Evolutionary conservation across 2,888 invertebrate species (phyloP).

Genomic region (Myopa testacea): DNA sequence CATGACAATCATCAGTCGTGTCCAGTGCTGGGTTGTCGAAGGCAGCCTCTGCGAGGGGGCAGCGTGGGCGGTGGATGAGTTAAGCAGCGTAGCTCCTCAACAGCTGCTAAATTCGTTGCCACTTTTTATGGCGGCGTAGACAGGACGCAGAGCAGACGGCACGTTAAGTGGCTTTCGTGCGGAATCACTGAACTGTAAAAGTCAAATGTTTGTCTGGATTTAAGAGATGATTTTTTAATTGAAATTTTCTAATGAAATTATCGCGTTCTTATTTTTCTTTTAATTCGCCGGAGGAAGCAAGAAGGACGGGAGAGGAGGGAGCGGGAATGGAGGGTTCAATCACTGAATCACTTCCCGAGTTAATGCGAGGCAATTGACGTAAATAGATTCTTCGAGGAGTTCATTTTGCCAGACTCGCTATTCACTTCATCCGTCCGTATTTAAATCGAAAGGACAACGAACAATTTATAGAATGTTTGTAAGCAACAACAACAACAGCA

Average conservation of each 20-base stretch:
- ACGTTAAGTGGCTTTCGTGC: conserved; percentile 12
- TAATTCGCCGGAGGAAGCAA: no score
- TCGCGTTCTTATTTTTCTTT: not conserved
- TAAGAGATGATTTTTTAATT: conserved; percentile 9
- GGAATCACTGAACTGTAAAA: not conserved
- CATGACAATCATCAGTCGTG: conserved; percentile 55
- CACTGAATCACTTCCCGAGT: no score
- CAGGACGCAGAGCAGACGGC: not conserved
- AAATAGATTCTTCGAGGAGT: no score
- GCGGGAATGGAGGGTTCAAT: no score
- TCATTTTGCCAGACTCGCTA: no score
- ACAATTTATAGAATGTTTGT: no score
- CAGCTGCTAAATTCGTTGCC: not conserved
- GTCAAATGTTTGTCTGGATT: conserved; percentile 1
- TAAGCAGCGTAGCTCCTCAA: not conserved
- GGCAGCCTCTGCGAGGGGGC: no score
- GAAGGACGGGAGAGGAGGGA: no score
- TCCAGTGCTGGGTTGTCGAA: conserved; percentile 10
- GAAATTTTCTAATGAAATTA: not conserved
- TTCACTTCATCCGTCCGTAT: no score
- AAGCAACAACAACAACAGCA: no score
- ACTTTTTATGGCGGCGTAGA: conserved; percentile 1
- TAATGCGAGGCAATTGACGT: no score
- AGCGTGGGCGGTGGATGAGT: not conserved
- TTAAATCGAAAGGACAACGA: no score